Evolutionary conservation across 1,140 invertebrate genomes (phyloP), one percentile per base, ranked within the genome.

Genomic region (Leptinotarsa lineolata): DNA sequence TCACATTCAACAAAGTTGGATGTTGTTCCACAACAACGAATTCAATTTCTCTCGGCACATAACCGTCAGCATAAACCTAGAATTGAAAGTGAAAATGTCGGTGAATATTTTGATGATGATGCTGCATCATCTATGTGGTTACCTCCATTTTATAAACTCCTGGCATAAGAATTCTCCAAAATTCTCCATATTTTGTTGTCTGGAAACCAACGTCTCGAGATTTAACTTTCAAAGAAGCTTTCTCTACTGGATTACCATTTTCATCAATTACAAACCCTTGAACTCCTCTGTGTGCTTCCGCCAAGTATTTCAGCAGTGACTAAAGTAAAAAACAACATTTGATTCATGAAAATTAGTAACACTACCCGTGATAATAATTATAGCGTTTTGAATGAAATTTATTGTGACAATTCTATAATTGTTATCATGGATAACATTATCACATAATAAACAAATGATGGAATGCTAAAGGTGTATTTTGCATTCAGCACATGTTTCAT

Each of bases 161-260:
- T 2, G 95, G 95, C 60, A 96, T 79, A 6, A 96, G 85, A 46
- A 96, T 92, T 74, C 94, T 89, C 95, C 95, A 97, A 86, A 95
- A 97, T 86, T 97, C 95, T n/a, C 95, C 95, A 78, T 95, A 93
- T 84, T 94, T 93, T 1, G 94, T 96, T 5, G 93, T 94, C 80
- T 93, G 92, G 84, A 95, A 96, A 18, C 92, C 92, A 71, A 97
- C 93, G 81, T 96, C 93, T 44, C 95, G 89, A 0, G 91, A 90
- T 85, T 94, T 95, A 4, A 97, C 90, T 82, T 94, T 94, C 45
- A 98, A 84, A 2, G 90, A 90, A 18, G 94, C 95, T 68, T 92
- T 92, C 77, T 94, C 92, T 30, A 98, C 89, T 0, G 95, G 93
- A 83, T 92, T 91, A 12, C 92, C 93, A 77, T 90, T 89, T 72